Percentiles rank a stretch among this genome's conserved stretches.
Evolutionary conservation across 2,113 vertebrate species (phyloP).

Genomic region (Gavialis gangeticus): DNA sequence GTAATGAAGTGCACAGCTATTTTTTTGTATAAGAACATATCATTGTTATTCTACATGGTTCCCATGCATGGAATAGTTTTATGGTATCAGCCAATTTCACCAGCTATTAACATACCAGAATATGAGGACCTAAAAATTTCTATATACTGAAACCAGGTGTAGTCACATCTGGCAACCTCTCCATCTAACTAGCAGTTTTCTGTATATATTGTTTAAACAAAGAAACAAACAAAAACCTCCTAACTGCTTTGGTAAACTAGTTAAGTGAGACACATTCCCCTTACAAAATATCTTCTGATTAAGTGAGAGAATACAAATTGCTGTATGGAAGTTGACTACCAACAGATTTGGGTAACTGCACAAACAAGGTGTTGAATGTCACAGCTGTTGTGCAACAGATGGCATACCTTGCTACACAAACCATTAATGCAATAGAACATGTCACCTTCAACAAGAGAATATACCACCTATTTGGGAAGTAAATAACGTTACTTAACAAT

Average conservation of each 20-base stretch:
- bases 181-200: not conserved
- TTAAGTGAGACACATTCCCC: not conserved
- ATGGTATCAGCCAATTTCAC: not conserved
- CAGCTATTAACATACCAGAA: not conserved
- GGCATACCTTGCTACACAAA: not conserved
- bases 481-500: not conserved
- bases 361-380: not conserved
- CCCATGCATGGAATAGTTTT: not conserved
- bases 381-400: not conserved
- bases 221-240: not conserved
- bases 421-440: not conserved
- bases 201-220: not conserved
- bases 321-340: not conserved
- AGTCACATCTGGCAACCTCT: not conserved
- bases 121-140: not conserved
- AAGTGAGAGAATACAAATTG: not conserved
- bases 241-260: not conserved
- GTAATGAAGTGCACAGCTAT: not conserved
- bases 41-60: not conserved
- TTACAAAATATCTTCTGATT: not conserved
- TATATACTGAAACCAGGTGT: not conserved
- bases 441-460: too few species aligned
- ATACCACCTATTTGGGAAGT: not conserved
- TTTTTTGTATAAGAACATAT: not conserved
- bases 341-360: not conserved